Evolutionary conservation across 1,140 invertebrate species (phyloP), one percentile per base, ranked within the genome.

Genomic region (Venustaconcha ellipsiformis): DNA sequence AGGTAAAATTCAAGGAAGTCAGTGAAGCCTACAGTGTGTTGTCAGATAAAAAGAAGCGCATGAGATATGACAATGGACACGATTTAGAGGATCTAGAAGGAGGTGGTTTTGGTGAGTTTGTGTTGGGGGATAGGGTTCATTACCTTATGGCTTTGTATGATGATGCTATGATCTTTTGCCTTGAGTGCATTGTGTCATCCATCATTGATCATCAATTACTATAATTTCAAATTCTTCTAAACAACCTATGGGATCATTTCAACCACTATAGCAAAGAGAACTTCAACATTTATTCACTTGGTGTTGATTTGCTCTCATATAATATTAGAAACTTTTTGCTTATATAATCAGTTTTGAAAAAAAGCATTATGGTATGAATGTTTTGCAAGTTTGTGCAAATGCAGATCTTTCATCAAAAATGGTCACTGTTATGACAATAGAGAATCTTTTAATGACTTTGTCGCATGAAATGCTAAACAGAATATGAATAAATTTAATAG

Each of bases 1-100:
- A 99, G 90, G 94, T 94, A 77, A 90, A 88, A 73, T 91, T 91
- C 74, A 91, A 90, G 75, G 89, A 91, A 76, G 78, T 91, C 11
- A 87, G 89, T 1, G 89, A 90, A 63, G 90, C 90, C 0, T 91
- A 90, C 76, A 77, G 79, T 72, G 84, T 91, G 17, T 75, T 91
- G 23, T 88, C 87, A 63, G 90, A 91, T 77, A 64, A 84, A 20
- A 88, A 89, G 58, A 91, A 91, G 76, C 83, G 84, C 55, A 76
- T 83, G 13, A 78, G 87, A 37, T 91, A 90, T 72, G 89, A 90
- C 76, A 87, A 75, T 74, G 90, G 90, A 2, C 85, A 87, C 58
- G 89, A 90, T 76, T 60, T 90, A 13, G 89, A 90, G 12, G 89
- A 90, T 56, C 67, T 85, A 57, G 80, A 82, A 20, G 83, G 82